Evolutionary conservation across 2,888 invertebrate species (phyloP).

Genomic region (Busseola fusca): DNA sequence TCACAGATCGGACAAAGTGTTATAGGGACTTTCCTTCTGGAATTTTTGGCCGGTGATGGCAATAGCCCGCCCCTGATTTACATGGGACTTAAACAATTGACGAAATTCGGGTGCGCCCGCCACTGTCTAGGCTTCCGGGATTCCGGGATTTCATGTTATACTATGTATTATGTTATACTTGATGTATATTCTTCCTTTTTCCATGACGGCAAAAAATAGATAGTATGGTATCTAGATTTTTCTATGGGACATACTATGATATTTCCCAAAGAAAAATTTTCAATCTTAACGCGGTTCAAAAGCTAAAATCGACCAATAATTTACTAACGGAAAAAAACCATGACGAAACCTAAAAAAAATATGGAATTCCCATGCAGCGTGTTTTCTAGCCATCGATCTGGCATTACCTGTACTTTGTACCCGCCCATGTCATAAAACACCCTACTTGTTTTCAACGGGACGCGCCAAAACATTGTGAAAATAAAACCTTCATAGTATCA

Average conservation of each 20-base stretch:
- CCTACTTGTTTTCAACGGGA: conserved; percentile 43
- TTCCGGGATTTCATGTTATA: not conserved
- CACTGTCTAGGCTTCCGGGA: not conserved
- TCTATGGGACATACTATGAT: too few species aligned
- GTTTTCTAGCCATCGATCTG: conserved; percentile 54
- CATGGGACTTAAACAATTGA: too few species aligned
- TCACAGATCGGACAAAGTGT: too few species aligned
- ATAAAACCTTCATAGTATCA: conserved; percentile 29
- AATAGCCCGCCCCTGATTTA: too few species aligned
- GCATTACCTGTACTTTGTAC: conserved; percentile 43
- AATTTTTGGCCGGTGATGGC: too few species aligned
- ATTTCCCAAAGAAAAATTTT: not conserved
- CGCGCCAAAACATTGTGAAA: conserved; percentile 19
- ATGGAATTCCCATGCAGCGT: conserved; percentile 38
- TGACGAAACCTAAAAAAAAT: conserved; percentile 14
- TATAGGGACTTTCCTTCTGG: too few species aligned
- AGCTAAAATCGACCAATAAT: not conserved
- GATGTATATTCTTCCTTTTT: not conserved
- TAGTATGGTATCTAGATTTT: too few species aligned
- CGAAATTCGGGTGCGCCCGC: not conserved
- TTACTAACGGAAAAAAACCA: conserved; percentile 15
- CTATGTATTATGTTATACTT: too few species aligned
- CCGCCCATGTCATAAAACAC: conserved; percentile 44
- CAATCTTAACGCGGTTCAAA: not conserved
- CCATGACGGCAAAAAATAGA: not conserved